Percentiles rank a stretch among this genome's conserved stretches.
phyloP scores from a whole-genome alignment of 1,140 invertebrate species.

The Hermatobates lingyangjiaoensis region DNA sequence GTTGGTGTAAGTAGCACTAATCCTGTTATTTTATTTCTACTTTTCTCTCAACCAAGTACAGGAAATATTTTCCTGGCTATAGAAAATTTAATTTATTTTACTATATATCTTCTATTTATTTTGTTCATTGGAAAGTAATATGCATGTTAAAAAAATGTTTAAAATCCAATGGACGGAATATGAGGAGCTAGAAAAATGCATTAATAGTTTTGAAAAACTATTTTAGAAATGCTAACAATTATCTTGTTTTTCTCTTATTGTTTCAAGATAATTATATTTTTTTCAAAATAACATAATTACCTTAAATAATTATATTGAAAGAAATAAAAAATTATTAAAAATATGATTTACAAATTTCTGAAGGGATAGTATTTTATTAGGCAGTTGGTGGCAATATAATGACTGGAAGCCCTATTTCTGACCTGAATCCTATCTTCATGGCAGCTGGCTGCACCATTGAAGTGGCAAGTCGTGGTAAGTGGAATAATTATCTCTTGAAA shows the following conservation, averaged over 20 bases:
- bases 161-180: too few relatives aligned
- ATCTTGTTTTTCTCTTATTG: neutral
- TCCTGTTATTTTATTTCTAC: too few relatives aligned
- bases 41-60: too few relatives aligned
- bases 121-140: too few relatives aligned
- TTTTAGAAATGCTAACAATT: too few relatives aligned
- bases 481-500: too few relatives aligned
- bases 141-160: too few relatives aligned
- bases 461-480: constrained; percentile 32
- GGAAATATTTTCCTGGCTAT: too few relatives aligned
- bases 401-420: constrained; percentile 89
- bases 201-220: too few relatives aligned
- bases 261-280: neutral
- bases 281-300: neutral
- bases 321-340: neutral
- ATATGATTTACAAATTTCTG: neutral
- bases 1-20: constrained; percentile 43
- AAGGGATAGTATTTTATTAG: constrained; percentile 20
- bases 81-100: too few relatives aligned
- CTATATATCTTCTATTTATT: too few relatives aligned
- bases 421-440: constrained; percentile 82
- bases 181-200: too few relatives aligned
- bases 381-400: constrained; percentile 82
- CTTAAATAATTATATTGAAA: neutral
- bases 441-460: constrained; percentile 40